Conservation (phyloP, 2,113 vertebrate species). For the Sceloporus undulatus region DNA sequence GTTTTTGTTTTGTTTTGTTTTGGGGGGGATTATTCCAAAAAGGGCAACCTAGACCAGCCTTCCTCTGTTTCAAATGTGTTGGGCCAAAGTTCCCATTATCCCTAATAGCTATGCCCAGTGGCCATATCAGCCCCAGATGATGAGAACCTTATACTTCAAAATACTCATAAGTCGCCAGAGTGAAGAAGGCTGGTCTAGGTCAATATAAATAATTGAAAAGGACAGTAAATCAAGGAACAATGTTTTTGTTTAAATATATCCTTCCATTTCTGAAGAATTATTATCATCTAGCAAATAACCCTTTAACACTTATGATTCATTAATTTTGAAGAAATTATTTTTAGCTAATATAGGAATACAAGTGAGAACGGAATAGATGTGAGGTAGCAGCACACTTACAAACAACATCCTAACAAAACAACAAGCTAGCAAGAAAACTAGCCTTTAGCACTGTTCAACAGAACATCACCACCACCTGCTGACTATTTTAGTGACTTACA, state of each 20-base stretch:
- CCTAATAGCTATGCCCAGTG: not conserved
- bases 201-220: not conserved
- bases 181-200: not conserved
- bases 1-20: no score
- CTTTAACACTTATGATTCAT: not conserved
- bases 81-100: not conserved
- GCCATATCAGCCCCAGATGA: not conserved
- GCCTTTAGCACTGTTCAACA: not conserved
- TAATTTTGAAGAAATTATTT: not conserved
- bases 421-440: accelerated
- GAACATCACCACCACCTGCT: slow-evolving; percentile 74
- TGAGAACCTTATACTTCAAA: not conserved
- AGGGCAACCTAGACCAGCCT: not conserved
- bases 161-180: not conserved
- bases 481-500: slow-evolving; percentile 56
- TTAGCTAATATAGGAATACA: not conserved
- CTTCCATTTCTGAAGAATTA: not conserved
- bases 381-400: not conserved
- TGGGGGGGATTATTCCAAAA: not conserved
- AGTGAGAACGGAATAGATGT: not conserved
- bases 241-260: not conserved
- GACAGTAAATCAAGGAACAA: not conserved
- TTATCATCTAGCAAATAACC: not conserved
- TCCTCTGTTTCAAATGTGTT: not conserved
- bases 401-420: accelerated